Percentiles rank a stretch among this genome's conserved stretches.
Evolutionary conservation across 1,140 invertebrate species (phyloP).

Genomic region (Heliconius eleuchia): DNA sequence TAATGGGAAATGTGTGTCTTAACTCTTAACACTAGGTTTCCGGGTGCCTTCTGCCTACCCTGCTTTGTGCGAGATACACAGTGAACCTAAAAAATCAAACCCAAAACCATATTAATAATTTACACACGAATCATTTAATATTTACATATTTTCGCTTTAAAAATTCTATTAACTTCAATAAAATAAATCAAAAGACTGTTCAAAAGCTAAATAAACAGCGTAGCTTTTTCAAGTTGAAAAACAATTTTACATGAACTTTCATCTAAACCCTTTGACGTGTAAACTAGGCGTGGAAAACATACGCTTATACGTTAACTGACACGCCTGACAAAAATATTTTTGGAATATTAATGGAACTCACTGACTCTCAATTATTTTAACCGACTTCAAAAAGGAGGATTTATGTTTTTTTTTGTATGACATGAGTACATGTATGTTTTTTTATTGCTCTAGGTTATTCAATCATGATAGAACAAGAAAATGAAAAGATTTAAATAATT

Average conservation of each 20-base stretch:
- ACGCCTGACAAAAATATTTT: not conserved
- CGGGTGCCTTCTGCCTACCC: too few species aligned
- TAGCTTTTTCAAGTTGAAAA: not conserved
- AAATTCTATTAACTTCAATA: not conserved
- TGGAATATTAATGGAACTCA: not conserved
- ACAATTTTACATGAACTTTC: slow-evolving; percentile 1
- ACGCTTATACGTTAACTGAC: not conserved
- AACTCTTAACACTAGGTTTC: too few species aligned
- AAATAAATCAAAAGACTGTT: not conserved
- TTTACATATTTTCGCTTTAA: not conserved
- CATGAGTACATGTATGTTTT: too few species aligned
- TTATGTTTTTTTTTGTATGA: too few species aligned
- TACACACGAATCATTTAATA: not conserved
- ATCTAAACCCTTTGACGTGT: not conserved
- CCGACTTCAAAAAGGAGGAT: too few species aligned
- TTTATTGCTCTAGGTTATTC: too few species aligned
- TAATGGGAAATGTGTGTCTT: too few species aligned
- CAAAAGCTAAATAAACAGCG: not conserved
- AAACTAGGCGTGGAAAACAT: not conserved
- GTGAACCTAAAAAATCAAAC: too few species aligned
- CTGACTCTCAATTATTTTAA: too few species aligned
- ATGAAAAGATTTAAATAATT: too few species aligned
- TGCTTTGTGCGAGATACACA: too few species aligned
- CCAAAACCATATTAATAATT: not conserved
- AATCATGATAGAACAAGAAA: too few species aligned